A percentile compares a stretch with the other conserved stretches of the same genome.
These are phyloP conservation scores for Peromyscus eremicus DNA, from an alignment of 2,797 vertebrate genomes.

Conservation along the genomic window DNA sequence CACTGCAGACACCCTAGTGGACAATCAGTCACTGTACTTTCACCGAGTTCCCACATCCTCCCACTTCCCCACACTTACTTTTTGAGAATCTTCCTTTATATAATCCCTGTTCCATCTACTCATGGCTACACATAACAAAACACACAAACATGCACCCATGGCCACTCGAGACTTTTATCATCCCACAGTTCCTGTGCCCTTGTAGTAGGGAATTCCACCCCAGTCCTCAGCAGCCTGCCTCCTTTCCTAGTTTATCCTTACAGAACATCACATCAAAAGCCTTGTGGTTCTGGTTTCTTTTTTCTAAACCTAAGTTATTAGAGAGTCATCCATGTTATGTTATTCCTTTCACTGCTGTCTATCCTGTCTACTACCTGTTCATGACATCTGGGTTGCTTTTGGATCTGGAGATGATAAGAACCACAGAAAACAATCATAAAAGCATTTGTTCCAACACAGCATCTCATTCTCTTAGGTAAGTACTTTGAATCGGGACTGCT, in stretches of 20 bases:
- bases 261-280: not conserved
- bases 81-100: not conserved
- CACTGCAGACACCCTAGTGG: not conserved
- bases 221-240: not conserved
- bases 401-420: not conserved
- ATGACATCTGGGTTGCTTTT: not conserved
- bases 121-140: not conserved
- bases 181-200: not conserved
- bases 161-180: not conserved
- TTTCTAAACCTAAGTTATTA: too few species aligned
- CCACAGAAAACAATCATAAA: not conserved
- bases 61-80: not conserved
- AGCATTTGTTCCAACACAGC: not conserved
- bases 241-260: not conserved
- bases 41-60: not conserved
- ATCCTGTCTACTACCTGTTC: not conserved
- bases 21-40: not conserved
- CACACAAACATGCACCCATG: not conserved
- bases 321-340: not conserved
- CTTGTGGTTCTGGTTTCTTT: not conserved
- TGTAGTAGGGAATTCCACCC: not conserved
- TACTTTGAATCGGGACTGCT: not conserved
- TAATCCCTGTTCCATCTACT: not conserved
- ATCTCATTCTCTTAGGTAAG: not conserved
- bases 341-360: not conserved